Evolutionary conservation across 2,797 vertebrate species (phyloP).

Genomic region (Pangasius larnaudii): DNA sequence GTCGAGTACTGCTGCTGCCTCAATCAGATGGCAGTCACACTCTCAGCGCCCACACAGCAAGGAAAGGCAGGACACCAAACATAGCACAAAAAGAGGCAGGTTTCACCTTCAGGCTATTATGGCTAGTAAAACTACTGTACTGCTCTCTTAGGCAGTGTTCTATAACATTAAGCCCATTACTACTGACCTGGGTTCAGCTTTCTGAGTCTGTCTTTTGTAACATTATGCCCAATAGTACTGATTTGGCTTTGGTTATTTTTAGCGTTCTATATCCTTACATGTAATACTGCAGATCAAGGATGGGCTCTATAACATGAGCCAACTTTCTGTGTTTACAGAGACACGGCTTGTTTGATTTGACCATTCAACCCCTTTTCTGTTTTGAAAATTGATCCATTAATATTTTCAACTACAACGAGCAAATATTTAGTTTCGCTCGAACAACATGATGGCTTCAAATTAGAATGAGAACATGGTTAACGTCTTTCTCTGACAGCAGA

Average conservation of each 20-base stretch:
- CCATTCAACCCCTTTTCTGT: background rate
- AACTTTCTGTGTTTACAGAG: conserved; percentile 2
- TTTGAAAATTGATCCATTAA: background rate
- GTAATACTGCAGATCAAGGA: conserved; percentile 11
- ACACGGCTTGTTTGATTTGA: background rate
- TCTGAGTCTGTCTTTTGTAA: conserved; percentile 1
- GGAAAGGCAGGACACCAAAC: conserved; percentile 46
- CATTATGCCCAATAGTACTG: conserved; percentile 9
- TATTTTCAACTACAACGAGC: background rate
- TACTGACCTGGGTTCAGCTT: conserved; percentile 3
- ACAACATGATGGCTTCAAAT: conserved; percentile 20
- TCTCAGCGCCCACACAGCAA: conserved; percentile 34
- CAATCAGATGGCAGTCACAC: conserved; percentile 25
- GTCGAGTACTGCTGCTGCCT: conserved; percentile 11
- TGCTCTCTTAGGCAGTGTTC: background rate
- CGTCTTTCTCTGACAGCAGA: background rate
- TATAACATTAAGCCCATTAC: background rate
- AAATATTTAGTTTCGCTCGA: conserved; percentile 22
- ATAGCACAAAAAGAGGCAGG: conserved; percentile 22
- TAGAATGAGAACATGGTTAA: background rate
- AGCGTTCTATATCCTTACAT: conserved; percentile 21
- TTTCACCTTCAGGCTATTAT: background rate
- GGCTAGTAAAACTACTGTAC: background rate
- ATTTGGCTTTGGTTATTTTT: conserved; percentile 27
- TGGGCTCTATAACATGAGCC: conserved; percentile 3